Evolutionary conservation across 2,888 invertebrate species (phyloP).

Genomic region (Chymomyza amoena): DNA sequence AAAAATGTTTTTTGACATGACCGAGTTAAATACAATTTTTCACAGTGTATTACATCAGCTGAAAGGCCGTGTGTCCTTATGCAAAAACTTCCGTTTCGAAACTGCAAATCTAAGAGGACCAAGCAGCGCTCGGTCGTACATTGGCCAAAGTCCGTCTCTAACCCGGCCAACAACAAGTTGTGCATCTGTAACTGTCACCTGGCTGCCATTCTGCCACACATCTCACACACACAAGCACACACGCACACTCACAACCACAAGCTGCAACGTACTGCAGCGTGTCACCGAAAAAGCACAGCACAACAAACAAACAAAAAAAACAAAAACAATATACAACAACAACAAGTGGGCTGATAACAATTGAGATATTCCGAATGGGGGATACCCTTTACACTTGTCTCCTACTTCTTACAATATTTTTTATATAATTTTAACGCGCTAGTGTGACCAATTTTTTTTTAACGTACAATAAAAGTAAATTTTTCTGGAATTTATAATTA

Average conservation of each 20-base stretch:
- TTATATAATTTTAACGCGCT: not conserved
- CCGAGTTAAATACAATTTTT: conserved; percentile 7
- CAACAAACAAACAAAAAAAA: not conserved
- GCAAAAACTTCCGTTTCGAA: conserved; percentile 38
- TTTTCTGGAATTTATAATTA: too few species aligned
- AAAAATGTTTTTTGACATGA: too few species aligned
- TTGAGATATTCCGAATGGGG: not conserved
- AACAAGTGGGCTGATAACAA: conserved; percentile 44
- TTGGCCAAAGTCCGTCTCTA: conserved; percentile 18
- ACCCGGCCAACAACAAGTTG: conserved; percentile 55
- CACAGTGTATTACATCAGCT: conserved; percentile 43
- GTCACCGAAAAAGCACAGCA: not conserved
- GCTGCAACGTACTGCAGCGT: not conserved
- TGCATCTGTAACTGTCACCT: conserved; percentile 62
- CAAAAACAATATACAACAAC: not conserved
- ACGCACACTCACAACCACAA: not conserved
- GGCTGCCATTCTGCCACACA: conserved; percentile 17
- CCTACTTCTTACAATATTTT: not conserved
- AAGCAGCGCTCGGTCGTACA: conserved; percentile 22
- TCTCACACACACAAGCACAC: not conserved
- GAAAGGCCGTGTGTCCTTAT: conserved; percentile 45
- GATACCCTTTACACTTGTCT: not conserved
- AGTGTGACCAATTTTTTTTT: too few species aligned
- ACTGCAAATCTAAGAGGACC: not conserved
- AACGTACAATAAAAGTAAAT: too few species aligned